These are phyloP conservation scores for Teleogryllus oceanicus DNA, from an alignment of 2,888 invertebrate species.

Conservation along the genomic window DNA sequence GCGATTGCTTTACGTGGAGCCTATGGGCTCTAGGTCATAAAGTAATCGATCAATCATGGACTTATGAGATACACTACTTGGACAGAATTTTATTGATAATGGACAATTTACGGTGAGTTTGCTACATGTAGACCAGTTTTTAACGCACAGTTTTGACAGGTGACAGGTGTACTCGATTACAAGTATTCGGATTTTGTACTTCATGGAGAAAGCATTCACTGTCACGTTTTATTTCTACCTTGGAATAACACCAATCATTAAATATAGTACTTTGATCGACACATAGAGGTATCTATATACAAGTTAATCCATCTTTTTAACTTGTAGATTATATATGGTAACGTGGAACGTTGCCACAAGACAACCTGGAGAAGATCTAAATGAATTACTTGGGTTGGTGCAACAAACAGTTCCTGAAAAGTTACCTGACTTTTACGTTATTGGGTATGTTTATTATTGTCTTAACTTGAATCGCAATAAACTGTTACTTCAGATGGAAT, in stretches of 20 bases:
- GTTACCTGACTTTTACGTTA: conserved; percentile 78
- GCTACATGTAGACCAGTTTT: not conserved
- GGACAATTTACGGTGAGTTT: not conserved
- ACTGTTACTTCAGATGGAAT: not conserved
- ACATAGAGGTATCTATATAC: not conserved
- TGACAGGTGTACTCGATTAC: not conserved
- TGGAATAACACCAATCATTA: not conserved
- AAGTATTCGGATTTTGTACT: not conserved
- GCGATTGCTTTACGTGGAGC: too few species aligned
- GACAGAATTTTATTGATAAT: not conserved
- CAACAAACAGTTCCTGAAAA: conserved; percentile 59
- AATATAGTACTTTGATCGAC: not conserved
- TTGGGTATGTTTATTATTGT: conserved; percentile 58
- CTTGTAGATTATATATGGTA: conserved; percentile 70
- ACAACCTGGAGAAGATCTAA: conserved; percentile 68
- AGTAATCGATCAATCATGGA: not conserved
- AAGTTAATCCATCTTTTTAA: conserved; percentile 43
- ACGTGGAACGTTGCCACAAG: conserved; percentile 91
- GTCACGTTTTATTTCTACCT: too few species aligned
- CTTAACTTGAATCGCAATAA: not conserved
- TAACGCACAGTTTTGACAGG: conserved; percentile 9
- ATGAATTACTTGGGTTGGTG: conserved; percentile 65
- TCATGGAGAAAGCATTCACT: too few species aligned
- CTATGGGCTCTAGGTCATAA: not conserved
- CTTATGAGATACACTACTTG: not conserved